These are phyloP conservation scores for Cyclura pinguis DNA, from an alignment of 2,797 vertebrate genomes.

Conservation along the genomic window DNA sequence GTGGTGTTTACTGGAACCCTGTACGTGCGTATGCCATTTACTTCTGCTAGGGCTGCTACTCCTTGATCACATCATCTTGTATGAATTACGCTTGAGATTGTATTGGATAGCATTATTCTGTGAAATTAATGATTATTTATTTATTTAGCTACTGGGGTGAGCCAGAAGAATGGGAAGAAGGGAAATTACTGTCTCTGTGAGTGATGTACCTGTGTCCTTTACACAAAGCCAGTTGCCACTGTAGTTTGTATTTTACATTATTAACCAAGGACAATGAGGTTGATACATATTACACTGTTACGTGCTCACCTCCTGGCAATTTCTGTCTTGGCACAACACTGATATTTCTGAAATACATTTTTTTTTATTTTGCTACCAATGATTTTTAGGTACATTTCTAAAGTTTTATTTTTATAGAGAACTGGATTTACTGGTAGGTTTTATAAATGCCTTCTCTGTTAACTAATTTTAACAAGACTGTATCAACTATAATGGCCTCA, in stretches of 20 bases:
- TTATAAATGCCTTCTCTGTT: not conserved
- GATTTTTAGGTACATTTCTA: not conserved
- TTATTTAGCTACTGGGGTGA: not conserved
- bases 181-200: not conserved
- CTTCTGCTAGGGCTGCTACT: not conserved
- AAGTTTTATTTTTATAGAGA: not conserved
- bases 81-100: not conserved
- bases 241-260: not conserved
- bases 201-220: not conserved
- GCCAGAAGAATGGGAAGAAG: not conserved
- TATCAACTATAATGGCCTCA: not conserved
- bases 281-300: not conserved
- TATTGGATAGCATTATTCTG: not conserved
- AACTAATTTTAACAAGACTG: not conserved
- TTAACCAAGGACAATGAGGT: not conserved
- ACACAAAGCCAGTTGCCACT: not conserved
- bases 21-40: not conserved
- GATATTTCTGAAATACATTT: not conserved
- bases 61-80: not conserved
- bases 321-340: accelerated
- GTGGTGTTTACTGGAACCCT: not conserved
- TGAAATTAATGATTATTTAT: not conserved
- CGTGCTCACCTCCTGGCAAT: accelerated
- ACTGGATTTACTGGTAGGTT: not conserved
- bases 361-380: not conserved